Base-by-base conservation (phyloP, 2,888 invertebrate species). In the Callyntrura guangdongensis region DNA sequence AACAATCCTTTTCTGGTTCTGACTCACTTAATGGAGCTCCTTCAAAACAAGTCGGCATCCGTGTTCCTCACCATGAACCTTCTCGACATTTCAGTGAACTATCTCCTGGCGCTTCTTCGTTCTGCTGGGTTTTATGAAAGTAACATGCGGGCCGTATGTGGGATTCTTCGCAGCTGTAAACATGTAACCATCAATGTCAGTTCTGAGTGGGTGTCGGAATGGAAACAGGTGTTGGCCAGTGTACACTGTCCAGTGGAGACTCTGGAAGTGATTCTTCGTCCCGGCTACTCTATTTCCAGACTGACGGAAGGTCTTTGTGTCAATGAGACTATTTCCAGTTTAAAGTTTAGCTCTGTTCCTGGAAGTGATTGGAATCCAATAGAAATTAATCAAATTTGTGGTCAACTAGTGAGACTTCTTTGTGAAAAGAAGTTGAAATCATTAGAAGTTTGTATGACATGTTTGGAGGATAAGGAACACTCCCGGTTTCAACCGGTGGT, bases 111-210 rank as follows among this genome's bases (percentile, higher is more conserved):
- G 2, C 94, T 96, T 87, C 95, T 96, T 14, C 95, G 96, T 91
- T 95, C 96, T n/a, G 96, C 96, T 11, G 96, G 96, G 0, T 95
- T 95, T 22, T 95, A 95, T 14, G 96, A 96, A 88, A 95, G 95
- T 8, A 96, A 96, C 94, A 95, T 96, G 72, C 95, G 95, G 3
- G 96, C 96, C 12, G 95, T 96, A 47, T 96, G 96, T 93, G 95
- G 95, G 92, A 94, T 96, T 83, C 94, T 96, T 25, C 95, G 95
- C 0, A 95, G 95, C 88, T 86, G 86, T 47, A 94, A 92, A 87
- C 93, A 93, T 84, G 93, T 93, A 67, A 91, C 93, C 0, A 93
- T 94, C 22, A 92, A 93, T 82, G 93, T 94, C 22, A 90, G 91
- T 59, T 92, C 93, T 3, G 93, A 93, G 79, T 93, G 93, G 93